Base-by-base conservation (phyloP, 2,888 invertebrate species). In the Bedellia somnulentella region DNA sequence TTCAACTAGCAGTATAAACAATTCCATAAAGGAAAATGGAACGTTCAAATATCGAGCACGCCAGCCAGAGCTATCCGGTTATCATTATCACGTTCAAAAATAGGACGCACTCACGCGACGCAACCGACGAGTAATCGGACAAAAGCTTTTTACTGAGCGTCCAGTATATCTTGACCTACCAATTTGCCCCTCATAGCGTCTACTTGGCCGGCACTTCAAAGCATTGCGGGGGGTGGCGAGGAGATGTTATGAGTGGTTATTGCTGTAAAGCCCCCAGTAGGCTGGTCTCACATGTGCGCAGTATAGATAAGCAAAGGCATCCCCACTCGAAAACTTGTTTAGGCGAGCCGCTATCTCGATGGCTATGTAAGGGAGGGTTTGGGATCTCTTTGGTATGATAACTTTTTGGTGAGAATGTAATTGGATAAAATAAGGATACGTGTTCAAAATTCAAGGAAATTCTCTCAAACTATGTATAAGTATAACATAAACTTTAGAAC, bases 81-180 rank as follows among this genome's bases (percentile, higher is more conserved):
- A 70, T 67, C 70, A 70, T 68, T 68, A 71, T 66, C 70, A 66
- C 68, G 57, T 68, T 67, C 60, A 61, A 63, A 70, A 68, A 70
- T 67, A 63, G 70, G 68, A 70, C 68, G 67, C 73, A 70, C 68
- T 68, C 71, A 70, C 68, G 68, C 71, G 62, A 71, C 53, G 58
- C 60, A 57, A 56, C 60, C 67, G 55, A 52, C 61, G 57, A 61
- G 68, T 71, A 71, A 71, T 71, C 73, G 68, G 58, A 54, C 64
- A 63, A 67, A 61, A 68, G 70, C 71, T 68, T 70, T 63, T 62
- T 60, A 52, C 49, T 44, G 9, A 37, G 39, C 53, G 40, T 35
- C 71, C 62, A 56, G 41, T 37, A 30, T 52, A 52, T 41, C 39
- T 34, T 48, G 70, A 52, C 35, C 66, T 47, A 39, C 42, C 49